Percentiles rank a stretch among this genome's conserved stretches.
Conservation (phyloP, 1,140 invertebrate species). For the Potamilus streckersoni region DNA sequence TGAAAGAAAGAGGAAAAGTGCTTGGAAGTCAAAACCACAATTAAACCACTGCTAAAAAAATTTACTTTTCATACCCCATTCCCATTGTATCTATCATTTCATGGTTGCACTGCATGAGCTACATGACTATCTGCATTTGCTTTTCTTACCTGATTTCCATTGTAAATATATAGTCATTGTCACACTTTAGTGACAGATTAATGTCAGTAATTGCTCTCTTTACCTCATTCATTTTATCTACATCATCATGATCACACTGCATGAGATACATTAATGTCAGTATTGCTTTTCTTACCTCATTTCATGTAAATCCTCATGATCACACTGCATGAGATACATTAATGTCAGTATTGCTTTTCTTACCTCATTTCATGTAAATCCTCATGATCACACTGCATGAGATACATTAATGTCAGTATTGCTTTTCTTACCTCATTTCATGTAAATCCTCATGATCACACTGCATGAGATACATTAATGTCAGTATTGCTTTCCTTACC, state of each 20-base stretch:
- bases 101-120: too few relatives aligned
- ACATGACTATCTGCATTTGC: background rate
- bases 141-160: slow-evolving; percentile 44
- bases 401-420: background rate
- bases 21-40: too few relatives aligned
- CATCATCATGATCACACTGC: too few relatives aligned
- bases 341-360: background rate
- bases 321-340: slow-evolving; percentile 70
- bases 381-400: slow-evolving; percentile 80
- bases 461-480: slow-evolving; percentile 63
- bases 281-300: slow-evolving; percentile 38
- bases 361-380: slow-evolving; percentile 50
- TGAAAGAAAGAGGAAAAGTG: too few relatives aligned
- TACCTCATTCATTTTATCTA: too few relatives aligned
- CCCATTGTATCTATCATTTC: too few relatives aligned
- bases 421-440: slow-evolving; percentile 40
- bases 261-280: too few relatives aligned
- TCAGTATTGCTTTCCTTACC: slow-evolving; percentile 28
- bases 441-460: slow-evolving; percentile 85
- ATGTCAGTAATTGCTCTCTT: too few relatives aligned
- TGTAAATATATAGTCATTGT: slow-evolving; percentile 86
- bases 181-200: slow-evolving; percentile 52
- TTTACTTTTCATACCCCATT: background rate
- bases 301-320: slow-evolving; percentile 81
- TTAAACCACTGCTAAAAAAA: background rate